These are phyloP conservation scores for Chloromyia formosa DNA, from an alignment of 2,888 invertebrate species.

Conservation along the genomic window DNA sequence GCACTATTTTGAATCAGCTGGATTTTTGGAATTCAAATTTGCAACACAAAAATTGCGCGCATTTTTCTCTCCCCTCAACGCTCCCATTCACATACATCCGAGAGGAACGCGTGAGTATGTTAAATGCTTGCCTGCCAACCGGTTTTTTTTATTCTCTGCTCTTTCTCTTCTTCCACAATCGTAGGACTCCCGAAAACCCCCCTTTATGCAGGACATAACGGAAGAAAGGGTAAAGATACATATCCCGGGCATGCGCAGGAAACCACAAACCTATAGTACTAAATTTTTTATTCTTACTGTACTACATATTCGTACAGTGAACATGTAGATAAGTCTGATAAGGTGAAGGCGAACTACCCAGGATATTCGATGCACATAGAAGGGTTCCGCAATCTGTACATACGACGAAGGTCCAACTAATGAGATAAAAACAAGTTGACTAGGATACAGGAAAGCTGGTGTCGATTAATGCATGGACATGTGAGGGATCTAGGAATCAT, in stretches of 20 bases:
- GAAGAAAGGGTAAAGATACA: background rate
- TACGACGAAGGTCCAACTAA: too few species aligned
- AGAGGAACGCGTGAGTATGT: constrained; percentile 15
- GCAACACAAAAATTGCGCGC: constrained; percentile 47
- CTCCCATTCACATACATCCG: constrained; percentile 9
- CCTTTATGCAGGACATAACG: too few species aligned
- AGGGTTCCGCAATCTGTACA: too few species aligned
- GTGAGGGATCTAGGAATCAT: too few species aligned
- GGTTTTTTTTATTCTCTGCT: constrained; percentile 35
- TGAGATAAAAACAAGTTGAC: too few species aligned
- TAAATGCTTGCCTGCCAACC: constrained; percentile 32
- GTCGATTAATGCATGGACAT: too few species aligned
- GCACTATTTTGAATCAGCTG: constrained; percentile 36
- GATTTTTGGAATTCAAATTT: constrained; percentile 46
- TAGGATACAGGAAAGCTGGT: too few species aligned
- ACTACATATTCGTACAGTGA: background rate
- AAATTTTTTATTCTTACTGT: background rate
- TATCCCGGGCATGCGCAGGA: constrained; percentile 13
- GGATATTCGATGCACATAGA: too few species aligned
- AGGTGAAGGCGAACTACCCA: too few species aligned
- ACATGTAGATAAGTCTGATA: too few species aligned
- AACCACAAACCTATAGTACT: background rate
- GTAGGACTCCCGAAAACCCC: background rate
- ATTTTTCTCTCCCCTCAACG: constrained; percentile 46
- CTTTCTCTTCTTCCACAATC: constrained; percentile 1